These are phyloP conservation scores for Nymphalis io DNA, from an alignment of 1,140 invertebrate species.

Conservation along the genomic window DNA sequence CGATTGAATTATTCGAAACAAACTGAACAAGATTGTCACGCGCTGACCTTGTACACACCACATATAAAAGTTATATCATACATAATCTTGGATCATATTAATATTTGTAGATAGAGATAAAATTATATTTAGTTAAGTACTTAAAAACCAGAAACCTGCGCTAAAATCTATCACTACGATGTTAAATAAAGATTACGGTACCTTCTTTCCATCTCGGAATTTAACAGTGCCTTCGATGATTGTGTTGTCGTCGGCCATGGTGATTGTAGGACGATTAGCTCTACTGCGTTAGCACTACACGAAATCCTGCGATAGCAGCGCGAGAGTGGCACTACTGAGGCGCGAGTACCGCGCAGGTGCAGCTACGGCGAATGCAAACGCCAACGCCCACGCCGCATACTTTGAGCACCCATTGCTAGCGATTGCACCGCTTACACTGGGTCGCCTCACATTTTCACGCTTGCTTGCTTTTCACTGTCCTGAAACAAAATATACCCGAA, in stretches of 20 bases:
- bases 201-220: constrained; percentile 94
- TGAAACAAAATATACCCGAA: background rate
- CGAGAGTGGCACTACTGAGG: background rate
- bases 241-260: constrained; percentile 77
- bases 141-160: too few species aligned
- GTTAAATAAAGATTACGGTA: constrained; percentile 48
- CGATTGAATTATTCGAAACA: too few species aligned
- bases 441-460: background rate
- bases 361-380: constrained; percentile 21
- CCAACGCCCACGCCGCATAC: constrained; percentile 16
- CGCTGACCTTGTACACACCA: background rate
- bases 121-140: background rate
- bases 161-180: background rate
- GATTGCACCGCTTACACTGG: background rate
- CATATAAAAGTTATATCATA: background rate
- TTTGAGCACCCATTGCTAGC: constrained; percentile 16
- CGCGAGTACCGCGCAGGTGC: background rate
- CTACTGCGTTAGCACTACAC: background rate
- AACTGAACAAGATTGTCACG: background rate
- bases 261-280: background rate
- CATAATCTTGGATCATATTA: background rate
- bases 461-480: background rate
- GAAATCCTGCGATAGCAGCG: background rate
- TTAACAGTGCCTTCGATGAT: constrained; percentile 94
- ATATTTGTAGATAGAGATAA: background rate